phyloP scores from a whole-genome alignment of 1,140 invertebrate genomes.

The Drosophila oshimai region DNA sequence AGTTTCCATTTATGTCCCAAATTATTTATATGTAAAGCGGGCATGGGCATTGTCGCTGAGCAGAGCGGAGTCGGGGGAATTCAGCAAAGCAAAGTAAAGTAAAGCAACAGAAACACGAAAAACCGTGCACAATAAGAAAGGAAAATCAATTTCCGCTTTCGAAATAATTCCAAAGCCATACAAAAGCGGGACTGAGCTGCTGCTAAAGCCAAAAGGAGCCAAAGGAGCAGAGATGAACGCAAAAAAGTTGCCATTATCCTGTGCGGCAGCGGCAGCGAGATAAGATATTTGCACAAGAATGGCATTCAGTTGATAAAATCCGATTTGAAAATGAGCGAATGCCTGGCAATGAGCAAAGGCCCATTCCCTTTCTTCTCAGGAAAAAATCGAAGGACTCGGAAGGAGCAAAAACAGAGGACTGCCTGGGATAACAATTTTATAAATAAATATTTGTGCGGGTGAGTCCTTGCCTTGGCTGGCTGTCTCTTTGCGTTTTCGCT shows the following conservation, averaged over 20 bases:
- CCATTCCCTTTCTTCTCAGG: not conserved
- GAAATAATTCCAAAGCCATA: slow-evolving; percentile 80
- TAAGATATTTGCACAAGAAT: slow-evolving; percentile 81
- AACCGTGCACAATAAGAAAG: slow-evolving; percentile 73
- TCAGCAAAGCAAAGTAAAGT: slow-evolving; percentile 36
- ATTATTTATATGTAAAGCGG: slow-evolving; percentile 41
- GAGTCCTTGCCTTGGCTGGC: slow-evolving; percentile 25
- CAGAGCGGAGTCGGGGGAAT: slow-evolving; percentile 25
- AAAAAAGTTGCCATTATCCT: slow-evolving; percentile 75
- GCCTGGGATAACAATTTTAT: slow-evolving; percentile 76
- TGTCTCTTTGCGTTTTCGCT: slow-evolving; percentile 63
- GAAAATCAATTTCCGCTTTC: slow-evolving; percentile 80
- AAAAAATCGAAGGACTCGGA: slow-evolving; percentile 9
- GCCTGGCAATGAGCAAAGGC: slow-evolving; percentile 75
- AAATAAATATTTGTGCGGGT: slow-evolving; percentile 78
- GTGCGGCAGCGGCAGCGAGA: slow-evolving; percentile 55
- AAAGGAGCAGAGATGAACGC: slow-evolving; percentile 9
- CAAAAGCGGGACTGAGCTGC: slow-evolving; percentile 60
- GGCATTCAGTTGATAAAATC: slow-evolving; percentile 80
- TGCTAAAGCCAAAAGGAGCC: slow-evolving; percentile 29
- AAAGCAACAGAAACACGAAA: slow-evolving; percentile 50
- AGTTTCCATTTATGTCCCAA: slow-evolving; percentile 23
- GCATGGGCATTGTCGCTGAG: slow-evolving; percentile 4
- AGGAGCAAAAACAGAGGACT: not conserved
- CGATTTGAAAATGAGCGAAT: slow-evolving; percentile 81